A percentile compares a stretch with the other conserved stretches of the same genome.
Evolutionary conservation across 2,888 invertebrate species (phyloP).

Genomic region (Spilosoma lubricipeda): DNA sequence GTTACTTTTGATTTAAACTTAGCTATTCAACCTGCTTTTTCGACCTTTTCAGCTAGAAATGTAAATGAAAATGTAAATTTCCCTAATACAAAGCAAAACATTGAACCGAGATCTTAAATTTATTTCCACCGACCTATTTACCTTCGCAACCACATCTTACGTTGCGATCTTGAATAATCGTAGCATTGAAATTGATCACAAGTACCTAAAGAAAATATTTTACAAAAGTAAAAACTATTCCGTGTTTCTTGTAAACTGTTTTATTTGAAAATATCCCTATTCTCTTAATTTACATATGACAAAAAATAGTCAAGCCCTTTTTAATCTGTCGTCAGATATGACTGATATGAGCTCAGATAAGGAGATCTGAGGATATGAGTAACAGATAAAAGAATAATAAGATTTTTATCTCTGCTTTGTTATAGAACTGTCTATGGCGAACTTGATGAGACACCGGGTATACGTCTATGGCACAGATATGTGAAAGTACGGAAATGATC

Average conservation of each 20-base stretch:
- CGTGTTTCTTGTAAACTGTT: too few species aligned
- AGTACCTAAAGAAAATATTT: background rate
- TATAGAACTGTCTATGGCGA: conserved; percentile 17
- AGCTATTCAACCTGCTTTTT: background rate
- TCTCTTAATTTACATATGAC: background rate
- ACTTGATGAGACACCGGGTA: conserved; percentile 1
- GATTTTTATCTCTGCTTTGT: background rate
- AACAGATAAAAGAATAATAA: background rate
- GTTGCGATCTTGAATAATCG: background rate
- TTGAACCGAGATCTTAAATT: background rate
- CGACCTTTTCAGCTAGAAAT: background rate
- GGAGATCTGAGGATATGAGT: too few species aligned
- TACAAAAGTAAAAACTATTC: background rate
- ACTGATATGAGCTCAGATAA: too few species aligned
- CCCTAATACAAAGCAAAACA: background rate
- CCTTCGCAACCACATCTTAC: conserved; percentile 1
- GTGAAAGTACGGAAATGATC: conserved; percentile 46
- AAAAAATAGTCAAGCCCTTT: background rate
- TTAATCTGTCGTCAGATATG: background rate
- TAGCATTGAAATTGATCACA: background rate
- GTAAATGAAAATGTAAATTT: conserved; percentile 1
- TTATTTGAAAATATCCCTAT: too few species aligned
- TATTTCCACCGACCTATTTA: background rate
- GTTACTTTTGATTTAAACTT: background rate
- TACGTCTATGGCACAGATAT: conserved; percentile 19